Percentiles rank a stretch among this genome's conserved stretches.
Evolutionary conservation across 2,797 vertebrate species (phyloP).

Genomic region (Thamnophis elegans): DNA sequence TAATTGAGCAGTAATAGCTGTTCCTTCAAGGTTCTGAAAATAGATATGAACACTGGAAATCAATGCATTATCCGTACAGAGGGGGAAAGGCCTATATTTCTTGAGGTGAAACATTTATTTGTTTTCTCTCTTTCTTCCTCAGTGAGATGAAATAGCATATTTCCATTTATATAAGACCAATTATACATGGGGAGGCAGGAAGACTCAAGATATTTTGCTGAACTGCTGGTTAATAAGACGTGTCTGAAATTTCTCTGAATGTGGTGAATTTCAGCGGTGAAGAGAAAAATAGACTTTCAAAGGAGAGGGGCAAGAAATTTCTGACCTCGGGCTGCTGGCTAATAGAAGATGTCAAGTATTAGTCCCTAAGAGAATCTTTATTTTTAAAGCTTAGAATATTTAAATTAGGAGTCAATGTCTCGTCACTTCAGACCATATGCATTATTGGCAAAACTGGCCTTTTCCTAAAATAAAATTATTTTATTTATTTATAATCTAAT

Average conservation of each 20-base stretch:
- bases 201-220: conserved; percentile 14
- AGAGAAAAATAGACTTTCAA: neutral
- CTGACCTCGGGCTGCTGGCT: neutral
- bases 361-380: neutral
- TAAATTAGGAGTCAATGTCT: neutral
- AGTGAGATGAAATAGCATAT: conserved; percentile 40
- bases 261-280: neutral
- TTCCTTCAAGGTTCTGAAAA: conserved; percentile 40
- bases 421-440: neutral
- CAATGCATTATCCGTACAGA: conserved; percentile 27
- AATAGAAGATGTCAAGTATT: neutral
- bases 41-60: conserved; percentile 42
- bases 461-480: neutral
- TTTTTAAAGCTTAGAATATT: neutral
- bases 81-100: conserved; percentile 29
- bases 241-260: neutral
- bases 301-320: neutral
- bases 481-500: neutral
- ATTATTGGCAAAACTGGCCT: neutral
- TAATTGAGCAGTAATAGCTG: conserved; percentile 39
- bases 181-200: conserved; percentile 32
- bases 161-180: conserved; percentile 36
- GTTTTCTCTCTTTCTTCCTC: conserved; percentile 12
- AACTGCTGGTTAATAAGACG: neutral
- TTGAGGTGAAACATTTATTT: conserved; percentile 26